These are phyloP conservation scores for Lepidonotus clava DNA, from an alignment of 2,888 invertebrate species.

Conservation along the genomic window DNA sequence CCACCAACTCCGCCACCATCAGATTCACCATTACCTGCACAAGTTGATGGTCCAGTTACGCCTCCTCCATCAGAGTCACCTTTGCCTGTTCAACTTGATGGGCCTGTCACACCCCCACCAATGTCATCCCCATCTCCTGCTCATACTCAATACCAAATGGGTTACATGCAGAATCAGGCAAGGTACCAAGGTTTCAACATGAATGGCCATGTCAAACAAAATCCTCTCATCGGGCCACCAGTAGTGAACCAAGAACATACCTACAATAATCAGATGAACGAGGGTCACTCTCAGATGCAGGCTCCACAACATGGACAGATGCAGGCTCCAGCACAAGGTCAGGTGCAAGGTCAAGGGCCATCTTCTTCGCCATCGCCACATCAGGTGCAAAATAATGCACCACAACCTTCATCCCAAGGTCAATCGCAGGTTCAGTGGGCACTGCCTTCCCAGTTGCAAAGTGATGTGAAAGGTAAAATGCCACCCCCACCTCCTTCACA, in stretches of 20 bases:
- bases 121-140: not conserved
- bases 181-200: not conserved
- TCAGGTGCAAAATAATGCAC: no score
- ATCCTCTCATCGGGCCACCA: not conserved
- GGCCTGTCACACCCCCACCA: not conserved
- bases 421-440: no score
- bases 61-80: slow-evolving; percentile 2
- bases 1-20: no score
- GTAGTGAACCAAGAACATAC: not conserved
- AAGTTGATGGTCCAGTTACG: slow-evolving; percentile 21
- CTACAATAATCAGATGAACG: no score
- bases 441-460: no score
- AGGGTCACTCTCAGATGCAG: no score
- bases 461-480: no score
- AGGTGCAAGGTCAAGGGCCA: not conserved
- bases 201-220: not conserved
- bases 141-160: not conserved
- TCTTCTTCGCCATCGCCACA: not conserved
- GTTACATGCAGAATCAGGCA: not conserved
- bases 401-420: no score
- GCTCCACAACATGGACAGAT: not conserved
- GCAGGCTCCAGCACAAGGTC: not conserved
- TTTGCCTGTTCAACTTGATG: not conserved
- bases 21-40: slow-evolving; percentile 2
- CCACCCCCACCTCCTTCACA: no score